phyloP scores from a whole-genome alignment of 2,113 vertebrate species.

The Malurus melanocephalus region DNA sequence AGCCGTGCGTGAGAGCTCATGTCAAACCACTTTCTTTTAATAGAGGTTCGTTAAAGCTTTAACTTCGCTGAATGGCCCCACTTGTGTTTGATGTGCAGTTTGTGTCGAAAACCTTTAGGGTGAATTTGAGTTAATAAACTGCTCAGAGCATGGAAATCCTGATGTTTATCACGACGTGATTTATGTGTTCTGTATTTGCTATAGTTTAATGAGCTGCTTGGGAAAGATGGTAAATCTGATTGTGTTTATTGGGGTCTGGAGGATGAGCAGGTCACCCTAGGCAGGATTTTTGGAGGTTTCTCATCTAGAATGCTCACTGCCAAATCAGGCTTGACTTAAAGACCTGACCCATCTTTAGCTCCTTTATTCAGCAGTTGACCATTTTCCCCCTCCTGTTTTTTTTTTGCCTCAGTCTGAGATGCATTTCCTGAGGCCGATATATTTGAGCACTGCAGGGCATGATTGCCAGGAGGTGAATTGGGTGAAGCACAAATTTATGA shows the following conservation, averaged over 20 bases:
- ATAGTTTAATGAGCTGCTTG: neutral
- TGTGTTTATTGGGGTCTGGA: rapidly evolving
- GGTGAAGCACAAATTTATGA: rapidly evolving
- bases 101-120: neutral
- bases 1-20: rapidly evolving
- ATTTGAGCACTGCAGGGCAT: neutral
- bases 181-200: rapidly evolving
- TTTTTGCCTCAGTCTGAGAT: neutral
- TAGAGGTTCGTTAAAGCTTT: neutral
- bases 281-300: neutral
- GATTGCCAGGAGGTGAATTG: neutral
- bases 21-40: neutral
- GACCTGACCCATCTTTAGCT: neutral
- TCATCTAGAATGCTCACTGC: neutral
- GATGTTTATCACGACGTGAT: rapidly evolving
- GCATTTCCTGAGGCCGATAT: rapidly evolving
- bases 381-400: neutral
- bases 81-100: neutral
- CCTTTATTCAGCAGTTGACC: neutral
- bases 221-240: neutral
- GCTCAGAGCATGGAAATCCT: neutral
- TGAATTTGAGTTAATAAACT: neutral
- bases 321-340: neutral
- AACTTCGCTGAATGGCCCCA: neutral
- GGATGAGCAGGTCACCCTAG: no score